A percentile compares a stretch with the other conserved stretches of the same genome.
Conservation (phyloP, 1,140 invertebrate species). For the Atta texana region DNA sequence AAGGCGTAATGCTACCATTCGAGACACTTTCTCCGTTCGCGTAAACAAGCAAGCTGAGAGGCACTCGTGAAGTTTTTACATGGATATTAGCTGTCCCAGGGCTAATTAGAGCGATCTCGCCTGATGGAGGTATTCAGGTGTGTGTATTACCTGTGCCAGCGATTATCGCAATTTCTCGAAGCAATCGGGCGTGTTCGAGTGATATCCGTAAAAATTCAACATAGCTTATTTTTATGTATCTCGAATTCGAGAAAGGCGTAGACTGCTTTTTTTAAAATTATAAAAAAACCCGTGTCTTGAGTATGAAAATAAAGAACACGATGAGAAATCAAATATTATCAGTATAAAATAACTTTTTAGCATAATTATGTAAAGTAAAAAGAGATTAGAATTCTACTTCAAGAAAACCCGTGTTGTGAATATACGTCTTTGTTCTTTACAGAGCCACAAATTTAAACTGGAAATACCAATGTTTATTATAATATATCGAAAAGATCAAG, state of each 20-base stretch:
- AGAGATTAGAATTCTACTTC: too few relatives aligned
- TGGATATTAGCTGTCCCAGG: background rate
- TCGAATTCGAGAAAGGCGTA: background rate
- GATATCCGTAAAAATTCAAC: background rate
- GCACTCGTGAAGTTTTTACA: constrained; percentile 1
- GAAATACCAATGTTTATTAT: too few relatives aligned
- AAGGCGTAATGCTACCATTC: background rate
- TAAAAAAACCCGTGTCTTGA: background rate
- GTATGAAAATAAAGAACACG: too few relatives aligned
- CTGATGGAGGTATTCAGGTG: background rate
- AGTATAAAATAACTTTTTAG: too few relatives aligned
- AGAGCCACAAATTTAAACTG: background rate
- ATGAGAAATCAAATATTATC: too few relatives aligned
- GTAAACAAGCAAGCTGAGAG: constrained; percentile 31
- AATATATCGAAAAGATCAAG: too few relatives aligned
- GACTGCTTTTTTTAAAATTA: background rate
- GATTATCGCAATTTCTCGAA: background rate
- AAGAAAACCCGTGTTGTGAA: background rate
- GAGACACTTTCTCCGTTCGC: constrained; percentile 12
- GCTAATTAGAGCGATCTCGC: constrained; percentile 8
- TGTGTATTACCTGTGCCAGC: background rate
- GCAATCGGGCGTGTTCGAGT: background rate
- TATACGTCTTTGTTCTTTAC: background rate
- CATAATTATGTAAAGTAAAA: too few relatives aligned
- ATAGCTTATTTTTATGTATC: background rate